Evolutionary conservation across 2,113 vertebrate species (phyloP).

Genomic region (Setophaga kirtlandii): DNA sequence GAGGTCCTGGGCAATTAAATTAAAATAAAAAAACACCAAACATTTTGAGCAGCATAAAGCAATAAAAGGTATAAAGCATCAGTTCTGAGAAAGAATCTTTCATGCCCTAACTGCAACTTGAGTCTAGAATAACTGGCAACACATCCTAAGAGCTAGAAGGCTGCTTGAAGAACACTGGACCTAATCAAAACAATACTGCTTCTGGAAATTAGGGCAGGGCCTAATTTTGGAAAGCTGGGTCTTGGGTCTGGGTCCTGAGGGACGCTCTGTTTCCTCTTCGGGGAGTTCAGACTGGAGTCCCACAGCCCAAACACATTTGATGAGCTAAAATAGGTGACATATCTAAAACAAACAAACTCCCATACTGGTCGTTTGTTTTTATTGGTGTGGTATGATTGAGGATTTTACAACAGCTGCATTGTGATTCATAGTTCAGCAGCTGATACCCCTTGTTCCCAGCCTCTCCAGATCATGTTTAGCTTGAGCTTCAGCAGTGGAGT

Average conservation of each 20-base stretch:
- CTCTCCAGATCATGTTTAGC: background rate
- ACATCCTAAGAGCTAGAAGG: background rate
- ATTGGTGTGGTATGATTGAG: background rate
- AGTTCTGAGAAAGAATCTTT: background rate
- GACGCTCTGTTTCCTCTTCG: background rate
- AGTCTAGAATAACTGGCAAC: background rate
- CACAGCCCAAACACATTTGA: background rate
- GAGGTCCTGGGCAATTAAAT: slow-evolving; percentile 79
- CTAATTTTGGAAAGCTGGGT: background rate
- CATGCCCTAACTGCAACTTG: no score
- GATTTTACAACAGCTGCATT: background rate
- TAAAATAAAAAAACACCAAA: background rate
- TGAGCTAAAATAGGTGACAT: background rate
- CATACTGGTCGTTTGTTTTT: background rate
- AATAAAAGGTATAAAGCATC: background rate
- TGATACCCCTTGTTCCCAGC: background rate
- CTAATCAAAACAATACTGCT: background rate
- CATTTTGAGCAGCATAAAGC: background rate
- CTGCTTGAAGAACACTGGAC: background rate
- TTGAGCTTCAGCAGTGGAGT: background rate
- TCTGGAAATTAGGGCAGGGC: background rate
- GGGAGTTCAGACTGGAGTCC: background rate
- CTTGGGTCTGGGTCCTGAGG: background rate
- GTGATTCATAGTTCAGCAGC: background rate
- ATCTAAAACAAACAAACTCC: background rate